Conservation (phyloP, 2,113 vertebrate genomes). For the Anthoscopus minutus region DNA sequence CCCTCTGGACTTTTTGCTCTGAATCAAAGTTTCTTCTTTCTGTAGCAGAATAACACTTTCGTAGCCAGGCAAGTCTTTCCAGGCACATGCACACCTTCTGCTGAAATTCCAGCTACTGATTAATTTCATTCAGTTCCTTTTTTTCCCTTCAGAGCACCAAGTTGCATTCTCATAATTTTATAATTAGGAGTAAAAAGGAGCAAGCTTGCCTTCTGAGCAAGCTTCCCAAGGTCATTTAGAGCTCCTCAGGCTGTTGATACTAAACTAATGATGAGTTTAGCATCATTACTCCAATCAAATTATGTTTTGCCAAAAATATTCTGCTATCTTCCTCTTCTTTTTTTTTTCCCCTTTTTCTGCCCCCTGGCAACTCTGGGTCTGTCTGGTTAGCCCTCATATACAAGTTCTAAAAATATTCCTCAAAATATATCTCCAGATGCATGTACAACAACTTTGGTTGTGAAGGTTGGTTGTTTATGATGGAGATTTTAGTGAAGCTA, state of each 20-base stretch:
- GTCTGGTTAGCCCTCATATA: neutral
- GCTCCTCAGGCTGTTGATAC: neutral
- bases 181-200: neutral
- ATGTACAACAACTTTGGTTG: neutral
- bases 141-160: neutral
- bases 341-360: accelerated
- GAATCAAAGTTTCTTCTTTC: neutral
- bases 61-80: neutral
- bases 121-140: neutral
- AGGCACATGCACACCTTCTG: neutral
- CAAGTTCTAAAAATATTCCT: neutral
- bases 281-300: neutral
- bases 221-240: neutral
- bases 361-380: neutral
- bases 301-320: neutral
- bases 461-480: neutral
- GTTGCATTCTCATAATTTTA: neutral
- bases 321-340: neutral
- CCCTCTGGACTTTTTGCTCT: neutral
- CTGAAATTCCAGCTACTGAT: neutral
- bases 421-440: neutral
- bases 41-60: neutral
- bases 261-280: neutral
- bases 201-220: neutral
- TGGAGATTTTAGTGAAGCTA: neutral